phyloP scores from a whole-genome alignment of 2,797 vertebrate genomes.

The Sebastes variabilis region DNA sequence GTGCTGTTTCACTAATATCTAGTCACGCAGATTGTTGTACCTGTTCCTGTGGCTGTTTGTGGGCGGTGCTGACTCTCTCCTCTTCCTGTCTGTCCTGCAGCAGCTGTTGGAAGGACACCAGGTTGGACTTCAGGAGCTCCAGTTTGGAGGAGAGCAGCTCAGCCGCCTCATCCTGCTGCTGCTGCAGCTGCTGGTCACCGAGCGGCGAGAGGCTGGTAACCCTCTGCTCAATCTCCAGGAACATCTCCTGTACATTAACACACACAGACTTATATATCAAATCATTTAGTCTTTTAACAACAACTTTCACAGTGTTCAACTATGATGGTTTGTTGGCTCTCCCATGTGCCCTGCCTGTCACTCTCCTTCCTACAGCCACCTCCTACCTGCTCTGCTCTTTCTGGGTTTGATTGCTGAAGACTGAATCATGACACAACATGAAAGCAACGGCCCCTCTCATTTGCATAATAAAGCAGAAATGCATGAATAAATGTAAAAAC shows the following conservation, averaged over 20 bases:
- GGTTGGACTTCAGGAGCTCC: conserved; percentile 86
- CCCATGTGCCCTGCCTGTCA: too few species aligned
- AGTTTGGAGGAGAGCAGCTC: conserved; percentile 87
- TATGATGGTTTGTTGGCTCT: too few species aligned
- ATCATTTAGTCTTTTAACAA: neutral
- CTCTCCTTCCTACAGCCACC: too few species aligned
- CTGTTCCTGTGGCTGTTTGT: conserved; percentile 17
- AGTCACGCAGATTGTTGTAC: neutral
- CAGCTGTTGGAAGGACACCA: conserved; percentile 87
- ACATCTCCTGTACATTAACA: conserved; percentile 80
- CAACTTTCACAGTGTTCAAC: too few species aligned
- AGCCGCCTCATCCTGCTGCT: conserved; percentile 66
- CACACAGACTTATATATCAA: neutral
- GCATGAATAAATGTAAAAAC: rapidly evolving
- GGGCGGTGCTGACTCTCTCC: conserved; percentile 46
- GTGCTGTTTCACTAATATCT: neutral
- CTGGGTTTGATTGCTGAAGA: too few species aligned
- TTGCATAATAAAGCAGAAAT: too few species aligned
- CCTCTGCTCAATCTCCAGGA: conserved; percentile 90
- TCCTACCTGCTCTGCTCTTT: too few species aligned
- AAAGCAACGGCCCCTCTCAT: rapidly evolving
- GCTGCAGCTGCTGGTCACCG: conserved; percentile 32
- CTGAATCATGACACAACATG: too few species aligned
- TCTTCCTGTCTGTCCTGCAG: conserved; percentile 85
- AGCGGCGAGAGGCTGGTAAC: conserved; percentile 76